Evolutionary conservation across 2,113 vertebrate species (phyloP).

Genomic region (Pterocles orientalis): DNA sequence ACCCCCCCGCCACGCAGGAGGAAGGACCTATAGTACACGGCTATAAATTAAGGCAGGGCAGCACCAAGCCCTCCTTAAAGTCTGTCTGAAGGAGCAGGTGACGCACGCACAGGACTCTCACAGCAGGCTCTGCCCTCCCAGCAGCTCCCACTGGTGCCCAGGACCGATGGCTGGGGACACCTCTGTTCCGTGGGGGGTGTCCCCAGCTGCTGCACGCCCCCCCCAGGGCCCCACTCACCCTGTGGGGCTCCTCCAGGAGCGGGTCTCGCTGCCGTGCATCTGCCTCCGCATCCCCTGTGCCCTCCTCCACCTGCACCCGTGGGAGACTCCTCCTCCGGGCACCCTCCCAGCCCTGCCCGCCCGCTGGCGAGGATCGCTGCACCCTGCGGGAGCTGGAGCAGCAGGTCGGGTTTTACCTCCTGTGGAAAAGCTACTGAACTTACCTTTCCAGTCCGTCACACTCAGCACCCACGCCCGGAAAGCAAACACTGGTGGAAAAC

Average conservation of each 20-base stretch:
- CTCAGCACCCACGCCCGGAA: slow-evolving; percentile 19
- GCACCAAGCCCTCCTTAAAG: neutral
- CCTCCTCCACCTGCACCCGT: slow-evolving; percentile 4
- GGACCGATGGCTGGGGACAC: neutral
- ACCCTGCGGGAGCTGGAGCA: neutral
- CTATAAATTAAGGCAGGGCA: neutral
- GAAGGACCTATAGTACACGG: neutral
- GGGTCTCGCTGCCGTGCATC: neutral
- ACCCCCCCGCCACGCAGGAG: neutral
- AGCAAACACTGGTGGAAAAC: slow-evolving; percentile 19
- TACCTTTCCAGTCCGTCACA: neutral
- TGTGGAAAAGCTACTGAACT: neutral
- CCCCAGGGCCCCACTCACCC: slow-evolving; percentile 18
- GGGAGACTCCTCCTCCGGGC: slow-evolving; percentile 46
- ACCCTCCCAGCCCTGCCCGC: neutral
- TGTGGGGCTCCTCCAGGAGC: neutral
- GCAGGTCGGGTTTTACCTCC: neutral
- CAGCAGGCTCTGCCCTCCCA: neutral
- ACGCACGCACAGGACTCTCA: neutral
- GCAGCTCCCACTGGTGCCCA: neutral
- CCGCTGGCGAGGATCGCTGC: neutral
- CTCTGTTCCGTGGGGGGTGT: accelerated
- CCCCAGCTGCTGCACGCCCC: neutral
- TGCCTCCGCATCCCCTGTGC: neutral
- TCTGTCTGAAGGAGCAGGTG: accelerated